Percentiles rank a stretch among this genome's conserved stretches.
Conservation (phyloP, 2,888 invertebrate species). For the Acanthoscelides obtectus region DNA sequence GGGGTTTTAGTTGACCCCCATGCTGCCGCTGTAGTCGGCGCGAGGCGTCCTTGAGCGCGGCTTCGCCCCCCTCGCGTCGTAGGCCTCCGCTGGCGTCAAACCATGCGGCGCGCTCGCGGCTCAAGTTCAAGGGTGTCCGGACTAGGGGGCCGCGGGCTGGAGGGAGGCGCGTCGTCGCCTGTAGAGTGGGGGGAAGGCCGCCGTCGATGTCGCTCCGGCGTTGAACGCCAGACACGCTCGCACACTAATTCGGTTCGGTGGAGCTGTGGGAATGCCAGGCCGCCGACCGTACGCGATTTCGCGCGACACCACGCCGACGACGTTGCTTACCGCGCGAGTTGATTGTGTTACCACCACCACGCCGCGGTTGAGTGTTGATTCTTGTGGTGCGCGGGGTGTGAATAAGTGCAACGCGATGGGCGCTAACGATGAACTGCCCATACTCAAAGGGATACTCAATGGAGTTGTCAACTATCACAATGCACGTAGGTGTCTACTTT, state of each 20-base stretch:
- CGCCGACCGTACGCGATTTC: slow-evolving; percentile 29
- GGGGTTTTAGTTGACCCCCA: slow-evolving; percentile 2
- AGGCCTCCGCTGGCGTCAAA: slow-evolving; percentile 29
- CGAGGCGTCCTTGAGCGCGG: background rate
- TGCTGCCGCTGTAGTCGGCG: slow-evolving; percentile 16
- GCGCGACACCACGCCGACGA: slow-evolving; percentile 41
- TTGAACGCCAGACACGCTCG: slow-evolving; percentile 16
- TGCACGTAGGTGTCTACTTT: slow-evolving; percentile 73
- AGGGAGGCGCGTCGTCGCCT: slow-evolving; percentile 15
- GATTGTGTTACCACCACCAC: slow-evolving; percentile 3
- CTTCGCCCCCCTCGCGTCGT: background rate
- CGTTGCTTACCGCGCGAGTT: slow-evolving; percentile 27
- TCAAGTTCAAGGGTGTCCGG: slow-evolving; percentile 48
- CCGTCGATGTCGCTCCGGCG: slow-evolving; percentile 21
- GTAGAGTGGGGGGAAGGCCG: slow-evolving; percentile 15
- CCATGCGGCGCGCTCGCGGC: slow-evolving; percentile 30
- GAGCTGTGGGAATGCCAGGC: slow-evolving; percentile 46
- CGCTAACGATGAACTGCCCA: slow-evolving; percentile 73
- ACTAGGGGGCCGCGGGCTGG: background rate
- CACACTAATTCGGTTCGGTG: slow-evolving; percentile 23
- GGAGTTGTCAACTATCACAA: slow-evolving; percentile 89
- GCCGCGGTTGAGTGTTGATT: slow-evolving; percentile 8
- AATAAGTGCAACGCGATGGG: slow-evolving; percentile 59
- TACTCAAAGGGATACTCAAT: slow-evolving; percentile 85
- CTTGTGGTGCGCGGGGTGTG: slow-evolving; percentile 27